Percentiles rank a stretch among this genome's conserved stretches.
Conservation (phyloP, 1,140 invertebrate species). For the Drosophila sp. region DNA sequence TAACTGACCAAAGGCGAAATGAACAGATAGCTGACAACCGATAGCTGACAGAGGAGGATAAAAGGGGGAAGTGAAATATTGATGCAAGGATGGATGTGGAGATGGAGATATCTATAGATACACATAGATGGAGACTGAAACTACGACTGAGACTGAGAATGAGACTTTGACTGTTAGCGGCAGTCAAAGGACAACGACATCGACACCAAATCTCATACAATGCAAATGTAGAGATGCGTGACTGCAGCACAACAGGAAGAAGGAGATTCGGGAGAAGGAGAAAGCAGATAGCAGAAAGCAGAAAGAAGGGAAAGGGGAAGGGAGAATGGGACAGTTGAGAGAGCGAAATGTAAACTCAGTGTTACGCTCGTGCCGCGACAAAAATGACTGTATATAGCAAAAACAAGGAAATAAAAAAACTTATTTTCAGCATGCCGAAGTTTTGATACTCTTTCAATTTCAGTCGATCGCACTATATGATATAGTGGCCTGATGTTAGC, state of each 20-base stretch:
- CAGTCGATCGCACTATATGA: no score
- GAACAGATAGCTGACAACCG: background rate
- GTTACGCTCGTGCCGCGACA: constrained; percentile 19
- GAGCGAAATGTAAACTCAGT: constrained; percentile 3
- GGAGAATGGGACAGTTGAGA: background rate
- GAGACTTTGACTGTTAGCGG: background rate
- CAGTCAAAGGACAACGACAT: constrained; percentile 23
- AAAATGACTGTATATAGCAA: background rate
- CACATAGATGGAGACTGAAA: background rate
- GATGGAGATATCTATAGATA: background rate
- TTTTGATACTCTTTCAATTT: no score
- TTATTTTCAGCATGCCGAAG: no score
- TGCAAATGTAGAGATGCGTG: constrained; percentile 7
- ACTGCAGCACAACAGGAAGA: background rate
- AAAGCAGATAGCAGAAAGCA: background rate
- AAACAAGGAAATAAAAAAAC: no score
- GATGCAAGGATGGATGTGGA: background rate
- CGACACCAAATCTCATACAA: constrained; percentile 20
- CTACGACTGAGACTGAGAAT: no score
- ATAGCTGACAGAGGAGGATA: background rate
- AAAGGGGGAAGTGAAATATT: background rate
- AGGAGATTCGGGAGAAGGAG: no score
- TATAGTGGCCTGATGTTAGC: no score
- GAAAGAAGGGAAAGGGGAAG: background rate
- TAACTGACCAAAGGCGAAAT: background rate